Base-by-base conservation (phyloP, 2,888 invertebrate genomes). In the Acanthosepion lycidas region DNA sequence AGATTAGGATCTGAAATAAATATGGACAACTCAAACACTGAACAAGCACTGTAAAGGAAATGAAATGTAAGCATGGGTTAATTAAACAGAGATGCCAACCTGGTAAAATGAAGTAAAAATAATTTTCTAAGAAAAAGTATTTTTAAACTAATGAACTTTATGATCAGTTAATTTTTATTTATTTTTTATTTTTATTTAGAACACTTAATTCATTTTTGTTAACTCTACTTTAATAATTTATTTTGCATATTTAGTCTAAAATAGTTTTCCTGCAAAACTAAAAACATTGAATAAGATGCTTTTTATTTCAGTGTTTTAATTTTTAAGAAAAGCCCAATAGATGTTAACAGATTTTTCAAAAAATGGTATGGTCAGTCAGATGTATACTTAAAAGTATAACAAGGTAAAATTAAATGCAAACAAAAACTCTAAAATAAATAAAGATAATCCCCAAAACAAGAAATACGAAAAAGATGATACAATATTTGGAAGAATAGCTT, bases 1-100 rank as follows among this genome's bases (percentile, higher is more conserved):
- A 98, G 97, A 94, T 98, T 98, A 49, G 97, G 96, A 95, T 96
- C 96, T 96, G 95, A 94, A 95, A 95, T 94, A 64, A 94, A 94
- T 26, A 42, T 42, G 48, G 92, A 94, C 26, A 53, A 51, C 78
- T 91, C 48, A 48, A 91, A 53, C n/a, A 26, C 6, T 42, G 91
- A 92, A 51, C 33, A 91, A 78, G 12, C n/a, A 78, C 12, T 59
- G 59, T 20, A 59, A 55, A n/a, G 33, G 42, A 20, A 93, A 49
- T 48, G 20, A 53, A 59, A 93, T 51, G 93, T 93, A 93, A 53
- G 59, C 59, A 93, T 59, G 59, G 93, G 59, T 55, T 93, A 93
- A 94, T 94, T 94, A 51, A 91, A 49, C 94, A 94, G 78, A 91
- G 91, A 91, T 94, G 94, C 91, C 91, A 91, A 93, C 93, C 28